Base-by-base conservation (phyloP, 2,113 vertebrate species). In the Gobio gobio region DNA sequence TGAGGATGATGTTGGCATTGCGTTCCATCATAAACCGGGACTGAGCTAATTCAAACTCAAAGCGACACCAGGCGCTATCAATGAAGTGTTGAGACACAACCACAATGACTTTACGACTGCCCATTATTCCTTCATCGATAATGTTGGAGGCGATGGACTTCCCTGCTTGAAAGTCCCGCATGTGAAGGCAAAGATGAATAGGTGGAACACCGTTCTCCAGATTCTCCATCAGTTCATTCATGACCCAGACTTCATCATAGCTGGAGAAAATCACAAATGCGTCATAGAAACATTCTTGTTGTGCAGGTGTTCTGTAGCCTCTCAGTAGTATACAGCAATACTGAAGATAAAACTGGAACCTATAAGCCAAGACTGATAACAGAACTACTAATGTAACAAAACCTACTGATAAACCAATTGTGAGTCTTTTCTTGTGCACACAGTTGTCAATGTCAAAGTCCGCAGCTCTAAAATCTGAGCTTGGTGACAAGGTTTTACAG, bases 191-290 rank as follows among this genome's bases (percentile, higher is more conserved):
- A 76, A 90, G 86, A 4, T 86, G 83, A 77, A 90, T 70, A n/a
- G 87, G 83, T 54, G 86, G 86, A 8, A 74, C 13, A 26, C 86
- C 82, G 10, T 87, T 86, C 75, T 90, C 87, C 64, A 90, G 84
- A 72, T 87, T 88, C 75, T 87, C 86, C 78, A 87, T 72, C 49
- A 90, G 86, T 82, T 90, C 87, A 43, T 90, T 79, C 78, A 85
- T 75, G 33, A 90, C 87, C 87, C 86, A 90, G n/a, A 22, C 16
- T 78, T 90, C 87, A 84, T 90, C 87, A 78, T 86, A 72, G 26
- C 59, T 88, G 63, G 85, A 90, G 75, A 88, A 90, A 51, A 90
- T 90, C n/a, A 88, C 87, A 83, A 90, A 90, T 45, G 87, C 87
- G 40, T 88, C 89, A 68, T 87, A 86, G 22, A 79, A 68, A 73